Evolutionary conservation across 1,140 invertebrate species (phyloP).

Genomic region (Aphelinus atriplicis): DNA sequence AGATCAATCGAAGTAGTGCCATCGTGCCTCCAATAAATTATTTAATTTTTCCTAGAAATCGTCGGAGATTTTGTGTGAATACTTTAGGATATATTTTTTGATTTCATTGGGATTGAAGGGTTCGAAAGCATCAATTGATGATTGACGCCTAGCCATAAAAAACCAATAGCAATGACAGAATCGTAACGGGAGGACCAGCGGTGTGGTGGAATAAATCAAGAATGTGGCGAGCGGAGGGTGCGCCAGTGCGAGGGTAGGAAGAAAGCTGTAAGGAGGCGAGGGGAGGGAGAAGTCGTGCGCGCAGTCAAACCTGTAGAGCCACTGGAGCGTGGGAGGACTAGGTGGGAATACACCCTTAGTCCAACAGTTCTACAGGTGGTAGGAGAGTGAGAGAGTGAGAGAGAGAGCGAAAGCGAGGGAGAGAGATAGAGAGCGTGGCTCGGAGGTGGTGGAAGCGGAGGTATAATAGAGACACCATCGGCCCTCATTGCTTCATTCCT

Average conservation of each 20-base stretch:
- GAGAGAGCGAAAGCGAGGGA: constrained; percentile 50
- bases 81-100: too few relatives aligned
- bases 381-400: constrained; percentile 39
- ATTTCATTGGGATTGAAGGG: too few relatives aligned
- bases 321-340: constrained; percentile 35
- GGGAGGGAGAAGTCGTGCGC: neutral
- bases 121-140: too few relatives aligned
- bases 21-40: too few relatives aligned
- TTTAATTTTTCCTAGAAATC: too few relatives aligned
- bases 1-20: too few relatives aligned
- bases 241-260: neutral
- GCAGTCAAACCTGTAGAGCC: constrained; percentile 11
- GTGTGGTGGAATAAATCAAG: too few relatives aligned
- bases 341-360: constrained; percentile 45
- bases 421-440: constrained; percentile 7
- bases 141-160: too few relatives aligned
- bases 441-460: constrained; percentile 50
- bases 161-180: too few relatives aligned
- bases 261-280: constrained; percentile 4
- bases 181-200: too few relatives aligned
- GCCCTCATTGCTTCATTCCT: constrained; percentile 55
- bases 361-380: constrained; percentile 54
- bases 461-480: constrained; percentile 61
- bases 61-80: too few relatives aligned
- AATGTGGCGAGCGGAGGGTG: neutral